Conservation (phyloP, 2,888 invertebrate genomes). For the Aromia moschata region DNA sequence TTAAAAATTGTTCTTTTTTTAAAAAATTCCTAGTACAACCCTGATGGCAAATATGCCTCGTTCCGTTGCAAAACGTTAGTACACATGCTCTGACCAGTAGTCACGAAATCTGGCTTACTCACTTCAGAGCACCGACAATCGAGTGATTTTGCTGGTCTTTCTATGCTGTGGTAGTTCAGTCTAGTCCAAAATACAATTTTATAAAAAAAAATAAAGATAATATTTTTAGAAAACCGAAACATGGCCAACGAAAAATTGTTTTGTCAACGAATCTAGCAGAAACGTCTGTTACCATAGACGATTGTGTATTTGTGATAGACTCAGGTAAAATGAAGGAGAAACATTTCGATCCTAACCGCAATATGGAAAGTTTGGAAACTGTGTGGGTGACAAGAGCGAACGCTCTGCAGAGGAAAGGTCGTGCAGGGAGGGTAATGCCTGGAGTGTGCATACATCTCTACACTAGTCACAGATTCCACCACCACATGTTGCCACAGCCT, state of each 20-base stretch:
- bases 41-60: too few species aligned
- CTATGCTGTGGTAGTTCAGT: too few species aligned
- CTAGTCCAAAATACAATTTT: too few species aligned
- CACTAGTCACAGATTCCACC: constrained; percentile 74
- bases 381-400: constrained; percentile 93
- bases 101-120: too few species aligned
- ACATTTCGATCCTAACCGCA: constrained; percentile 80
- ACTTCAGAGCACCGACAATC: too few species aligned
- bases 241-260: constrained; percentile 85
- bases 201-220: too few species aligned
- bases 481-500: constrained; percentile 77
- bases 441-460: constrained; percentile 90
- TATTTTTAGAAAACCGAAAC: constrained; percentile 73
- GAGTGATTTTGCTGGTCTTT: too few species aligned
- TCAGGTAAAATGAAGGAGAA: constrained; percentile 94
- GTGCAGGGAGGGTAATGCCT: constrained; percentile 90
- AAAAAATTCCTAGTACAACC: too few species aligned
- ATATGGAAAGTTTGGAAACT: constrained; percentile 86
- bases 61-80: too few species aligned
- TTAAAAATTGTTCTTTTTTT: too few species aligned
- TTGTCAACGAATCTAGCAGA: constrained; percentile 94
- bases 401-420: constrained; percentile 86
- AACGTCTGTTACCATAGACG: constrained; percentile 94
- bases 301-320: constrained; percentile 94
- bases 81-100: too few species aligned